Conservation (phyloP, 1,140 invertebrate species). For the Philaenus spumarius region DNA sequence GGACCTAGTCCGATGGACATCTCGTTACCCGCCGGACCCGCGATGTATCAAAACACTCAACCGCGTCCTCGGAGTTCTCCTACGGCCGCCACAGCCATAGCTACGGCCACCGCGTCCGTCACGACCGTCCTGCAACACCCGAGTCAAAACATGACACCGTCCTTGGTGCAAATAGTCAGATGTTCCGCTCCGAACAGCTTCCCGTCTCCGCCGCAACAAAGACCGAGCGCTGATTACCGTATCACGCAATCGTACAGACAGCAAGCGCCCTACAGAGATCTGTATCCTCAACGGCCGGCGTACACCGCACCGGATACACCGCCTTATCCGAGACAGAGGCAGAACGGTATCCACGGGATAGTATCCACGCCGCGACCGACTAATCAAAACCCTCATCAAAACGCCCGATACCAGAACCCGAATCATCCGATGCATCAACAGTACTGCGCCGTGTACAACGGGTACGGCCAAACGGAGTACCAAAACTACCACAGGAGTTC, state of each 20-base stretch:
- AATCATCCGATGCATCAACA: slow-evolving; percentile 31
- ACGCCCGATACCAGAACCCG: neutral
- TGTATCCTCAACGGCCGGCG: slow-evolving; percentile 41
- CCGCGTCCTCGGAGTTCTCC: slow-evolving; percentile 23
- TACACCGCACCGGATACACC: slow-evolving; percentile 31
- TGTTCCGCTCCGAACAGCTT: slow-evolving; percentile 22
- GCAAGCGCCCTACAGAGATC: slow-evolving; percentile 18
- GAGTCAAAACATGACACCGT: slow-evolving; percentile 21
- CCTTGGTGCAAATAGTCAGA: slow-evolving; percentile 22
- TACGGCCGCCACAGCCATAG: slow-evolving; percentile 25
- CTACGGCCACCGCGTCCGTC: slow-evolving; percentile 39
- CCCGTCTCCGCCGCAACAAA: slow-evolving; percentile 23
- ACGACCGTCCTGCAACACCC: slow-evolving; percentile 28
- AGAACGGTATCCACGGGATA: slow-evolving; percentile 27
- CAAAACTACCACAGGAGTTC: slow-evolving; percentile 26
- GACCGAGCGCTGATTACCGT: slow-evolving; percentile 7
- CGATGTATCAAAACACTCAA: too few species aligned
- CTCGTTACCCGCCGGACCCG: slow-evolving; percentile 5
- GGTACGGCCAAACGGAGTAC: slow-evolving; percentile 24
- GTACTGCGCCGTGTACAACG: slow-evolving; percentile 36
- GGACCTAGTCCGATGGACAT: slow-evolving; percentile 35
- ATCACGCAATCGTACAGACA: slow-evolving; percentile 17
- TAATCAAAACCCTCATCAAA: slow-evolving; percentile 19
- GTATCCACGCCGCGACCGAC: slow-evolving; percentile 23
- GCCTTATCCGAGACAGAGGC: slow-evolving; percentile 26